Base-by-base conservation (phyloP, 37 sponge, comb jelly and placozoan genomes). In the Ephydatia muelleri region DNA sequence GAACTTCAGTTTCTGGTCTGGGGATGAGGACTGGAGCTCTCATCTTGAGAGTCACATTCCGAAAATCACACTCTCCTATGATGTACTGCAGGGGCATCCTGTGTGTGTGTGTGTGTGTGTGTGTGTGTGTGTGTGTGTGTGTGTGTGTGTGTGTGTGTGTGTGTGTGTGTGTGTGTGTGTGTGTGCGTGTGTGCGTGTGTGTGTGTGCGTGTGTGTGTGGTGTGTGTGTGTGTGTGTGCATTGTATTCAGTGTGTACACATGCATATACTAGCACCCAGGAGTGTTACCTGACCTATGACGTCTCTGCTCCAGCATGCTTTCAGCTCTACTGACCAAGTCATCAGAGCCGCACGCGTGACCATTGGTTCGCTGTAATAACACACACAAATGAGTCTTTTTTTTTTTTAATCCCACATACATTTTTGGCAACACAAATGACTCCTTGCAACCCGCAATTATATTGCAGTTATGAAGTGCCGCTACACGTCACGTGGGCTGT, bases 31-130 rank as follows among this genome's bases (percentile, higher is more conserved):
- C 92, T 2, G 92, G 92, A 25, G 88, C 72, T 26, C 76, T 68
- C 64, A 92, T 33, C 25, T n/a, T 43, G 27, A 84, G 79, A 8
- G 76, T 75, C 71, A 80, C 31, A 32, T 76, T 76, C 57, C 92
- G 73, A 38, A 92, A 92, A 19, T 83, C 85, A 85, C 89, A 92
- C 49, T 88, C 88, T 6, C 89, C 88, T 25, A 92, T 49, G 34
- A 92, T 92, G 66, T 88, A 92, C 65, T 87, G 92, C 2, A 92
- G 82, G 34, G 92, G 92, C 33, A 88, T 64, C 78, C 92, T 92
- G 73, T 48, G 71, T 19, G 31, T 78, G 32, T 38, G 47, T 11
- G 16, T 57, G 57, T 57, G 57, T 57, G 57, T 57, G 57, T 57
- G 57, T 57, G 57, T 57, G 16, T 57, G 57, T 57, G 57, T 57